A percentile compares a stretch with the other conserved stretches of the same genome.
Conservation (phyloP, 2,113 vertebrate genomes). For the Scortum barcoo region DNA sequence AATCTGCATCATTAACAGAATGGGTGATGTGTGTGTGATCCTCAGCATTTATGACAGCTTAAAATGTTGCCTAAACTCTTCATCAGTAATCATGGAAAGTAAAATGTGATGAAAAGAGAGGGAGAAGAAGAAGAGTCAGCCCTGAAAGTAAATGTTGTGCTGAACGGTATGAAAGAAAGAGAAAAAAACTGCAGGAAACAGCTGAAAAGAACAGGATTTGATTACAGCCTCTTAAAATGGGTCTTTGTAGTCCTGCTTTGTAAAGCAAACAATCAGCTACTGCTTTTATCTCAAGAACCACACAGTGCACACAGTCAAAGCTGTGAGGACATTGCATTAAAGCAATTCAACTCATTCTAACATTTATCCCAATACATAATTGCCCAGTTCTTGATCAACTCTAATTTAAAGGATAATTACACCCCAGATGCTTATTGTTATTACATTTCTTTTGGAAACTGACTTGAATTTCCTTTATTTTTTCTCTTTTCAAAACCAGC, state of each 20-base stretch:
- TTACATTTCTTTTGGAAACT: not conserved
- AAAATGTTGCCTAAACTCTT: not conserved
- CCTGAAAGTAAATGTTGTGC: not conserved
- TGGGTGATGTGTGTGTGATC: not conserved
- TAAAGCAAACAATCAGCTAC: conserved; percentile 43
- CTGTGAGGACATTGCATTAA: not conserved
- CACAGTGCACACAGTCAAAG: not conserved
- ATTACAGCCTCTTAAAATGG: conserved; percentile 59
- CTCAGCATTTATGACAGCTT: not conserved
- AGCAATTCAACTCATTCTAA: not conserved
- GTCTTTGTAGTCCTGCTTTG: conserved; percentile 63
- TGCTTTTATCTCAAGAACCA: conserved; percentile 39
- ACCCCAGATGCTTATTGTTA: not conserved
- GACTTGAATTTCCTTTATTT: too few relatives aligned
- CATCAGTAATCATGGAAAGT: not conserved
- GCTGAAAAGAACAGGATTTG: conserved; percentile 56
- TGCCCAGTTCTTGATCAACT: not conserved
- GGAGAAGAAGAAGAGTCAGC: not conserved
- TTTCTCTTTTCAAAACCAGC: too few relatives aligned
- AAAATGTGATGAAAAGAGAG: not conserved
- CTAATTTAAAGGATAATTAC: not conserved
- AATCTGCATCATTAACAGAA: not conserved
- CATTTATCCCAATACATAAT: not conserved
- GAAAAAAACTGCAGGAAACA: not conserved
- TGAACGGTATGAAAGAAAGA: not conserved